phyloP scores from a whole-genome alignment of 2,797 vertebrate species.

The Cygnus olor region DNA sequence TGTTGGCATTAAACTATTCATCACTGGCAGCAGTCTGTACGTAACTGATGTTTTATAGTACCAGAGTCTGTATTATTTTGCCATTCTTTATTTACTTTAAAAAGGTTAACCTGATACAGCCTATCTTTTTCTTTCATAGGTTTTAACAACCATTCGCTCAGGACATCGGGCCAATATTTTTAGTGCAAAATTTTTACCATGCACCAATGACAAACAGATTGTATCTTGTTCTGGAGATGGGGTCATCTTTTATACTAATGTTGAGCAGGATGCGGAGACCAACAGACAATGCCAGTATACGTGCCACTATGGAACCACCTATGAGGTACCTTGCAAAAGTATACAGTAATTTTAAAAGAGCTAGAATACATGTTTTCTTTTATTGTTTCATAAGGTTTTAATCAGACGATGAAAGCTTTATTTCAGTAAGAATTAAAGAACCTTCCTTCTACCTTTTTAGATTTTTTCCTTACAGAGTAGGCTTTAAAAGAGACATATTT shows the following conservation, averaged over 20 bases:
- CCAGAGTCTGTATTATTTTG: background rate
- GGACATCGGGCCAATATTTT: constrained; percentile 98
- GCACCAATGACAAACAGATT: constrained; percentile 96
- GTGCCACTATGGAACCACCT: constrained; percentile 98
- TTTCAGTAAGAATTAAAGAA: background rate
- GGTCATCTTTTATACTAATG: constrained; percentile 96
- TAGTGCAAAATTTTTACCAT: constrained; percentile 98
- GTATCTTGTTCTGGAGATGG: constrained; percentile 97
- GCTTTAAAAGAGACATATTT: background rate
- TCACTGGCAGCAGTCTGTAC: background rate
- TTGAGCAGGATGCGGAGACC: constrained; percentile 92
- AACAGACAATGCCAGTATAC: constrained; percentile 98
- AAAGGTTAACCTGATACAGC: background rate
- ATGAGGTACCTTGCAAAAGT: constrained; percentile 84
- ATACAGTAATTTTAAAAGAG: background rate
- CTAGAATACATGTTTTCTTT: background rate
- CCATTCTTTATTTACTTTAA: background rate
- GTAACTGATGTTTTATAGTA: background rate
- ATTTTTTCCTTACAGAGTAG: background rate
- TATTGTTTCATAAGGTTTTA: background rate
- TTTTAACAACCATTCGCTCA: constrained; percentile 95
- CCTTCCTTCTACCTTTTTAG: background rate
- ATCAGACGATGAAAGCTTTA: background rate
- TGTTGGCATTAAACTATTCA: background rate
- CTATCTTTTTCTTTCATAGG: constrained; percentile 75